phyloP scores from a whole-genome alignment of 1,140 invertebrate species.

The Lordiphosa mommai region DNA sequence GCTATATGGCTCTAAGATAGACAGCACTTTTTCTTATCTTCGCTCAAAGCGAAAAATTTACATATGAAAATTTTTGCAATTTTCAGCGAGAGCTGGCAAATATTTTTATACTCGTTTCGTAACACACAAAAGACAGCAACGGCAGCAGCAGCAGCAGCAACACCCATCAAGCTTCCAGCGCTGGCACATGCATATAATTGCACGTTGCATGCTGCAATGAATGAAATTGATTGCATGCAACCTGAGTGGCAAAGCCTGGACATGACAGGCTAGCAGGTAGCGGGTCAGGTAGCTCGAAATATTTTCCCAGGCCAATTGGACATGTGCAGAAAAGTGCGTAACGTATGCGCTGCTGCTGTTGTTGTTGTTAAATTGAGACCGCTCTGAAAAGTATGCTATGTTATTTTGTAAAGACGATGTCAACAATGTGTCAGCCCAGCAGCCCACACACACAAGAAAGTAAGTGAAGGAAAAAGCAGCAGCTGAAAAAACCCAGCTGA shows the following conservation, averaged over 20 bases:
- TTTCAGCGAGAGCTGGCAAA: slow-evolving; percentile 46
- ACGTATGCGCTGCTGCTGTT: too few species aligned
- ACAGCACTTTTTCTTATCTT: slow-evolving; percentile 5
- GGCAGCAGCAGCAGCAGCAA: slow-evolving; percentile 1
- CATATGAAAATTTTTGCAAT: slow-evolving; percentile 55
- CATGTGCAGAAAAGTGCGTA: slow-evolving; percentile 5
- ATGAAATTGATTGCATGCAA: slow-evolving; percentile 59
- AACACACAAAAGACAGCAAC: slow-evolving; percentile 38
- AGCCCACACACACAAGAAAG: slow-evolving; percentile 6
- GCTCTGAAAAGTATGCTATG: slow-evolving; percentile 42
- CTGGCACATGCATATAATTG: slow-evolving; percentile 16
- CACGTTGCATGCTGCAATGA: slow-evolving; percentile 36
- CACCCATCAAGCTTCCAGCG: background rate
- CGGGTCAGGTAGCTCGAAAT: slow-evolving; percentile 25
- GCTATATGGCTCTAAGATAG: slow-evolving; percentile 4
- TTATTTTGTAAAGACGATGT: slow-evolving; percentile 30
- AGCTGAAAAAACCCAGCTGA: slow-evolving; percentile 20
- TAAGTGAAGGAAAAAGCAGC: slow-evolving; percentile 13
- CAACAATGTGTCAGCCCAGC: slow-evolving; percentile 25
- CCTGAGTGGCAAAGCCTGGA: background rate
- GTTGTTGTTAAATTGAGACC: slow-evolving; percentile 1
- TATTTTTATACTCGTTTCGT: slow-evolving; percentile 40
- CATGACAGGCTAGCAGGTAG: background rate
- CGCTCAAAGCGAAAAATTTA: slow-evolving; percentile 33
- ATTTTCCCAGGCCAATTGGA: slow-evolving; percentile 39